These are phyloP conservation scores for Rhyzopertha dominica DNA, from an alignment of 1,140 invertebrate genomes.

Conservation along the genomic window DNA sequence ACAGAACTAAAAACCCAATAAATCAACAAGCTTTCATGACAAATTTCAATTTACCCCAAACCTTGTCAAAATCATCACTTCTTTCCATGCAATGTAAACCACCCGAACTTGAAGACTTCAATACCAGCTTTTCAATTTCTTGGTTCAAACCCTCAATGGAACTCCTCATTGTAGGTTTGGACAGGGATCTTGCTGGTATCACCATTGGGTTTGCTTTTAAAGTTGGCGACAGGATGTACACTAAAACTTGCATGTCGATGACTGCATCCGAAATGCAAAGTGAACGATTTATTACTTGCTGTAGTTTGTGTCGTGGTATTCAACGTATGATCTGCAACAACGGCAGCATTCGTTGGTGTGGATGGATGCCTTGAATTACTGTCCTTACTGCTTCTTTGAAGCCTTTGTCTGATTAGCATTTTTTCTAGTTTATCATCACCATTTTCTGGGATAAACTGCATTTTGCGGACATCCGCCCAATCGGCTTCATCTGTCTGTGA, in stretches of 20 bases:
- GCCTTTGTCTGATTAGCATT: conserved; percentile 27
- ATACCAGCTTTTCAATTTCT: conserved; percentile 63
- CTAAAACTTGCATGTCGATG: too few species aligned
- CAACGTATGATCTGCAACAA: conserved; percentile 25
- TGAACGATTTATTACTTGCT: too few species aligned
- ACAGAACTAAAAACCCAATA: conserved; percentile 14
- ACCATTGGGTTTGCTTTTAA: conserved; percentile 55
- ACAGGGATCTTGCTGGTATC: conserved; percentile 48
- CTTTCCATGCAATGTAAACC: conserved; percentile 24
- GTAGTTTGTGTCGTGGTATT: too few species aligned
- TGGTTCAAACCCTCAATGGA: conserved; percentile 82
- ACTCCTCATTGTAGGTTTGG: conserved; percentile 61
- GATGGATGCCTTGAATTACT: conserved; percentile 18
- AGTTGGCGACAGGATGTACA: conserved; percentile 33
- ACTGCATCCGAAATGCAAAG: too few species aligned
- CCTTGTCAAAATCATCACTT: conserved; percentile 24
- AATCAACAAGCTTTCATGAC: conserved; percentile 1
- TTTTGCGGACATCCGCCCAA: conserved; percentile 28
- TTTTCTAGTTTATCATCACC: conserved; percentile 30
- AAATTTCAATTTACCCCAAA: conserved; percentile 4
- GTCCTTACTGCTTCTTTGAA: conserved; percentile 28
- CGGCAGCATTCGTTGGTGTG: conserved; percentile 18
- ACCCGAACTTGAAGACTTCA: conserved; percentile 22
- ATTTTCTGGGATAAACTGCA: conserved; percentile 28
- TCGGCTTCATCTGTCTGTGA: conserved; percentile 37